These are phyloP conservation scores for Cordilura impudica DNA, from an alignment of 2,888 invertebrate genomes.

Conservation along the genomic window DNA sequence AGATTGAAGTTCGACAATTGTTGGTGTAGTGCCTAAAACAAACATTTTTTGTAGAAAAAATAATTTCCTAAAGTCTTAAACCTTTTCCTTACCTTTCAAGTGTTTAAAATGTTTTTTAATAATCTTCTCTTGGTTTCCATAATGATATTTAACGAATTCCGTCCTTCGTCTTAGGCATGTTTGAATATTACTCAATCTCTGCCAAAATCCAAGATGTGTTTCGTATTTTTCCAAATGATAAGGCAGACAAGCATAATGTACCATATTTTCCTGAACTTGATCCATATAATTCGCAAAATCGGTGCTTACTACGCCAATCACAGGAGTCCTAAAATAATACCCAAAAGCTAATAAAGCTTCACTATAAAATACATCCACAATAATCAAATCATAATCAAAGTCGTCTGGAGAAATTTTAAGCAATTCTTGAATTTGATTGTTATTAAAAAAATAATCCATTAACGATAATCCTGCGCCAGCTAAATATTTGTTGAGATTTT, in stretches of 20 bases:
- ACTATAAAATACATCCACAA: conserved; percentile 77
- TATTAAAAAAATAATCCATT: conserved; percentile 71
- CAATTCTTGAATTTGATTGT: conserved; percentile 66
- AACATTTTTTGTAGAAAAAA: background rate
- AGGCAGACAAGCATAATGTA: conserved; percentile 79
- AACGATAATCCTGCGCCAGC: conserved; percentile 70
- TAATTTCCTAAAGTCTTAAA: background rate
- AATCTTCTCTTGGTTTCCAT: conserved; percentile 72
- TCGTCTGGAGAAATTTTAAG: conserved; percentile 70
- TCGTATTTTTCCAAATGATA: conserved; percentile 75
- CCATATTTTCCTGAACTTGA: conserved; percentile 77
- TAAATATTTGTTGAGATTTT: conserved; percentile 69
- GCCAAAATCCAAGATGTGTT: conserved; percentile 78
- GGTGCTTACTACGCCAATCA: conserved; percentile 75
- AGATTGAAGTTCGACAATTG: conserved; percentile 77
- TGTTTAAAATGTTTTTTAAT: conserved; percentile 72
- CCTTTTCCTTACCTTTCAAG: conserved; percentile 65
- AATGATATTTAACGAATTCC: conserved; percentile 70
- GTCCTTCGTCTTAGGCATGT: conserved; percentile 71
- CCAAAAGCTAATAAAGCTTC: conserved; percentile 77
- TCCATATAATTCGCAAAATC: conserved; percentile 78
- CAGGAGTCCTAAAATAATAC: conserved; percentile 75
- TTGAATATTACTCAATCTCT: conserved; percentile 79
- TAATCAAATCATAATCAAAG: conserved; percentile 77
- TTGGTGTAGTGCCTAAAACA: conserved; percentile 54